Conservation (phyloP, 2,113 vertebrate species). For the Pseudopipra pipra region DNA sequence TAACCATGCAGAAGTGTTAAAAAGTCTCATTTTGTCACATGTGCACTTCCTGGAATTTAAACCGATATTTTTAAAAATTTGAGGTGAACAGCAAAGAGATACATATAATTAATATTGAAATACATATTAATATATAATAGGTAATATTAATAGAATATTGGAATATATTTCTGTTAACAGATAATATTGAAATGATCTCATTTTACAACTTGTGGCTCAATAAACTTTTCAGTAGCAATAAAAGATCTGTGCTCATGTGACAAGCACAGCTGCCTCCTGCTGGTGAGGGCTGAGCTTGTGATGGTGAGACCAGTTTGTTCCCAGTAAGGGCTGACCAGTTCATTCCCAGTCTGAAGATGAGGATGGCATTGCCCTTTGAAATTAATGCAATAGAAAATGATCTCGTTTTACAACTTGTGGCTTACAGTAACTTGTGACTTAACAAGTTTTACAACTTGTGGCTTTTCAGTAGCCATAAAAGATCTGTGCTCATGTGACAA, state of each 20-base stretch:
- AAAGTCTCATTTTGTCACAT: neutral
- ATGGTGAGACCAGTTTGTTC: neutral
- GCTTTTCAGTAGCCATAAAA: neutral
- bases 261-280: slow-evolving; percentile 42
- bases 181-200: neutral
- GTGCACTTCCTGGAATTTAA: neutral
- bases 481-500: neutral
- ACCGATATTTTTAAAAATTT: neutral
- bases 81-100: neutral
- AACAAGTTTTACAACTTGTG: no score
- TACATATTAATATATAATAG: neutral
- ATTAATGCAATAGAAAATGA: neutral
- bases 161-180: neutral
- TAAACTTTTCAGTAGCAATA: neutral
- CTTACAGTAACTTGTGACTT: neutral
- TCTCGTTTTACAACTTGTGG: neutral
- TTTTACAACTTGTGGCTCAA: neutral
- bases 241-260: neutral
- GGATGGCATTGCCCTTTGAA: neutral
- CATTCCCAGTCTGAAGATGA: neutral
- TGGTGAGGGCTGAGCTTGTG: neutral
- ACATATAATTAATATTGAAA: neutral
- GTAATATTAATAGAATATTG: neutral
- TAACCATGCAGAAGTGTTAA: neutral
- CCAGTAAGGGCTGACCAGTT: no score